phyloP scores from a whole-genome alignment of 2,797 vertebrate species.

The Dendrocincla tyrannina region DNA sequence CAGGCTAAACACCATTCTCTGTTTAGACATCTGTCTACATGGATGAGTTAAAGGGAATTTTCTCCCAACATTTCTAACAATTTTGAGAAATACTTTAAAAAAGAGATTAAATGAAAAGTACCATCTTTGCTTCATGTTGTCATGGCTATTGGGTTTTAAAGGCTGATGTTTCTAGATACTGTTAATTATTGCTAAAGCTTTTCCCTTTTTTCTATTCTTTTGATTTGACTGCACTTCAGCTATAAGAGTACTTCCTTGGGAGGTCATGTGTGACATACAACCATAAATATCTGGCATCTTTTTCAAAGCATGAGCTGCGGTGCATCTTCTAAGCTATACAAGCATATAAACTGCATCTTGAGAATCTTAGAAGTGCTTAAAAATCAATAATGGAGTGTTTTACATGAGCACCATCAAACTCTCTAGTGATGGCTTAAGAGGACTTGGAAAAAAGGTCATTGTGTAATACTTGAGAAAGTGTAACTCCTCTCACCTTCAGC shows the following conservation, averaged over 20 bases:
- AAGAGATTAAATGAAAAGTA: not conserved
- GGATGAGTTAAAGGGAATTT: not conserved
- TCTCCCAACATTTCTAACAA: not conserved
- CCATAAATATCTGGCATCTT: constrained; percentile 55
- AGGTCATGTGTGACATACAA: constrained; percentile 48
- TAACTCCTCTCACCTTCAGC: constrained; percentile 54
- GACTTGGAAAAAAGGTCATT: constrained; percentile 68
- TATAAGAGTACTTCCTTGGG: constrained; percentile 30
- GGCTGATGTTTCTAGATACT: not conserved
- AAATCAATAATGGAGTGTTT: constrained; percentile 70
- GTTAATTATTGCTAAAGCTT: constrained; percentile 16
- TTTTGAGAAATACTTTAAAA: not conserved
- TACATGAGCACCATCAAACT: constrained; percentile 57
- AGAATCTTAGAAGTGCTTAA: constrained; percentile 56
- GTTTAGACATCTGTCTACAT: not conserved
- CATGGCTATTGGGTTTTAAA: not conserved
- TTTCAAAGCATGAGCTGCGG: constrained; percentile 21
- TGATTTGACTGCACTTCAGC: constrained; percentile 50
- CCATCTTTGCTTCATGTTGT: not conserved
- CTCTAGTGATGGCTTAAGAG: constrained; percentile 59
- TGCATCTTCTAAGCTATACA: constrained; percentile 28
- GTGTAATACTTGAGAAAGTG: constrained; percentile 62
- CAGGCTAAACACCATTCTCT: not conserved
- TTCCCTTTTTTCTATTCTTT: constrained; percentile 19
- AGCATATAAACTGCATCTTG: constrained; percentile 53